A percentile compares a stretch with the other conserved stretches of the same genome.
These are phyloP conservation scores for Todiramphus saurophagus DNA, from an alignment of 2,113 vertebrate species.

Conservation along the genomic window DNA sequence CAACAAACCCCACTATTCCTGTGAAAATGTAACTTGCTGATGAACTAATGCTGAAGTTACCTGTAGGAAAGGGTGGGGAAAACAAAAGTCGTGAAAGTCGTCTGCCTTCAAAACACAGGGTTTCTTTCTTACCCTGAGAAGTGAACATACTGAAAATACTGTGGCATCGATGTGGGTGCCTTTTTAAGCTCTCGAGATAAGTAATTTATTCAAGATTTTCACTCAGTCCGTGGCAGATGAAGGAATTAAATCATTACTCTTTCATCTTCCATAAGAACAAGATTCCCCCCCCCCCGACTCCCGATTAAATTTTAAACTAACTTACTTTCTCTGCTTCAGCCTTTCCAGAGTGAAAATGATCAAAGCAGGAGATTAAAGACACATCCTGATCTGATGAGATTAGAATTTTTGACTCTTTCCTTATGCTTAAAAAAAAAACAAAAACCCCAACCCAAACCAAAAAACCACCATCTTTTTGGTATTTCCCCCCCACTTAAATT, in stretches of 20 bases:
- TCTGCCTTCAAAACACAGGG: no score
- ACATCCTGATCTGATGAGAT: slow-evolving; percentile 52
- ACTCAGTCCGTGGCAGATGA: neutral
- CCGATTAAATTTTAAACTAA: neutral
- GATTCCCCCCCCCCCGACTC: neutral
- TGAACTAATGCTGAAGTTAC: neutral
- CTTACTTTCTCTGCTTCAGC: slow-evolving; percentile 54
- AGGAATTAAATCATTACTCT: neutral
- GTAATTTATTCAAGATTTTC: neutral
- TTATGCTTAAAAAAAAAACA: neutral
- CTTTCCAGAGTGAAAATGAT: slow-evolving; percentile 51
- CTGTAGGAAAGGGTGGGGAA: neutral
- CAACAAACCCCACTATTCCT: neutral
- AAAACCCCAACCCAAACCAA: neutral
- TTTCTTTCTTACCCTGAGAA: no score
- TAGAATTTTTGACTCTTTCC: slow-evolving; percentile 44
- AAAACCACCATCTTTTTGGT: slow-evolving; percentile 36
- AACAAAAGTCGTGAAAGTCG: neutral
- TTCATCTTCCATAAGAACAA: neutral
- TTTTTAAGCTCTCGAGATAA: neutral
- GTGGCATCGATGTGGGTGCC: neutral
- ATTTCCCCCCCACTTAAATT: slow-evolving; percentile 40
- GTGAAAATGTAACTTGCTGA: fast-evolving
- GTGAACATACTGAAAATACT: neutral
- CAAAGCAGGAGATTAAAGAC: slow-evolving; percentile 61